These are phyloP conservation scores for Ptychochromis oligacanthus DNA, from an alignment of 2,113 vertebrate species.

Conservation along the genomic window DNA sequence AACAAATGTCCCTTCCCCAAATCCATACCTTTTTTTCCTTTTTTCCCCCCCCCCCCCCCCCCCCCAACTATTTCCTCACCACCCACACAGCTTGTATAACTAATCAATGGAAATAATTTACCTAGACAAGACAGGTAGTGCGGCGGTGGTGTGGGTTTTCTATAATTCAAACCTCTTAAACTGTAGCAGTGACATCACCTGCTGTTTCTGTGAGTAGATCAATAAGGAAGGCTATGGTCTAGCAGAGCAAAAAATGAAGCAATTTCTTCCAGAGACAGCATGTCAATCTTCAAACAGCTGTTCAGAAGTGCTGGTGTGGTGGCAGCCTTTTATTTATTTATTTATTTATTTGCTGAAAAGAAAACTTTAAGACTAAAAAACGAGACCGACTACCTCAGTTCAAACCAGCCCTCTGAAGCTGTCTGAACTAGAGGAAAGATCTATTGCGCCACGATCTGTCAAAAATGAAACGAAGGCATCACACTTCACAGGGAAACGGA, in stretches of 20 bases:
- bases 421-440: slow-evolving; percentile 16
- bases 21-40: too few species aligned
- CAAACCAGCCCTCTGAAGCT: slow-evolving; percentile 20
- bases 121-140: not conserved
- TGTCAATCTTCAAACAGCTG: slow-evolving; percentile 61
- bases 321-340: not conserved
- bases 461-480: not conserved
- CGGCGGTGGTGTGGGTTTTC: not conserved
- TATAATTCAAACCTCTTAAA: slow-evolving; percentile 26
- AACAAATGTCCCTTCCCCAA: too few species aligned
- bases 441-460: not conserved
- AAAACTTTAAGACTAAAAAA: slow-evolving; percentile 22
- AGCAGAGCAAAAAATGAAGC: slow-evolving; percentile 57
- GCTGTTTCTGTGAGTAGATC: slow-evolving; percentile 26
- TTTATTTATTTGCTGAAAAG: slow-evolving; percentile 17
- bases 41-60: too few species aligned
- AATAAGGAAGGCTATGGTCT: slow-evolving; percentile 34
- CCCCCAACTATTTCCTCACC: not conserved
- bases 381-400: slow-evolving; percentile 6
- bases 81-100: slow-evolving; percentile 14
- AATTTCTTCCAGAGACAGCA: slow-evolving; percentile 48
- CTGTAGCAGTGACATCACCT: slow-evolving; percentile 52
- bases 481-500: not conserved
- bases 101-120: slow-evolving; percentile 26
- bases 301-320: not conserved